Evolutionary conservation across 37 sponge, comb jelly and placozoan genomes (phyloP).

Genomic region (Crambe crambe): DNA sequence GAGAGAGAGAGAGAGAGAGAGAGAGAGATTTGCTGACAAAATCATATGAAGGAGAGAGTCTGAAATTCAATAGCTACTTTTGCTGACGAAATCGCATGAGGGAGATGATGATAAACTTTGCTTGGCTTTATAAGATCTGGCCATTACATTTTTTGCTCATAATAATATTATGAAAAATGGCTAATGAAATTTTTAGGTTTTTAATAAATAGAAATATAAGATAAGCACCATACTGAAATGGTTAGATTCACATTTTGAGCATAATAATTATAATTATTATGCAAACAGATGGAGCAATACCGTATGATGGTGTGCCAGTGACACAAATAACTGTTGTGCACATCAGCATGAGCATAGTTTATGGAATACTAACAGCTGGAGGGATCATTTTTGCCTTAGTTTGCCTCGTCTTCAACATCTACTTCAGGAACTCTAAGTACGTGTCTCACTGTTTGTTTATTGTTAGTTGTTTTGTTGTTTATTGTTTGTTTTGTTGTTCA

Average conservation of each 20-base stretch:
- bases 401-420: slow-evolving; percentile 43
- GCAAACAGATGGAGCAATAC: slow-evolving; percentile 13
- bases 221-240: neutral
- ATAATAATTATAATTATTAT: neutral
- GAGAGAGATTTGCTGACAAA: no score
- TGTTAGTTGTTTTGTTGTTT: no score
- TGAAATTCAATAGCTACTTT: no score
- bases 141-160: no score
- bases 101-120: no score
- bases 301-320: slow-evolving; percentile 37
- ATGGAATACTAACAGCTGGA: slow-evolving; percentile 1
- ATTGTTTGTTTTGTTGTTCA: no score
- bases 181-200: neutral
- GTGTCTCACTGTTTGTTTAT: neutral
- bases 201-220: neutral
- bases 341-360: slow-evolving; percentile 10
- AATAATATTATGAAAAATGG: no score
- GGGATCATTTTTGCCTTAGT: slow-evolving; percentile 43
- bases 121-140: no score
- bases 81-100: no score
- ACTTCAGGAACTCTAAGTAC: slow-evolving; percentile 31
- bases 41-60: no score
- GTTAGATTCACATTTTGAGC: neutral
- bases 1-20: no score
- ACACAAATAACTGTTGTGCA: slow-evolving; percentile 2